These are phyloP conservation scores for Abrostola triplasia DNA, from an alignment of 2,888 invertebrate species.

Conservation along the genomic window DNA sequence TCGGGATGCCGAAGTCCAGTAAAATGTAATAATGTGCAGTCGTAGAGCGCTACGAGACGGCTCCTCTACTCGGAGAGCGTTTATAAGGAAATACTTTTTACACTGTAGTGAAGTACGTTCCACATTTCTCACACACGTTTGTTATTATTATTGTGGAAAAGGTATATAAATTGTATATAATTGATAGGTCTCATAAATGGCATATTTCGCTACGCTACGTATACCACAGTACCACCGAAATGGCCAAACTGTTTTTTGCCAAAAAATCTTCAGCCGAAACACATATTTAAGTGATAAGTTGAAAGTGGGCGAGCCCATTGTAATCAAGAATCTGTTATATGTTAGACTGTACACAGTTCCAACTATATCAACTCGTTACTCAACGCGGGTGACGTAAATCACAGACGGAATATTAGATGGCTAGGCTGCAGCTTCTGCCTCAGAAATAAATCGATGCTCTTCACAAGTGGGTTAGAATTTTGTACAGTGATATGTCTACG, in stretches of 20 bases:
- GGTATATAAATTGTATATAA: conserved; percentile 31
- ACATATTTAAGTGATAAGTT: too few species aligned
- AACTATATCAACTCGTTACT: neutral
- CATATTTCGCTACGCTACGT: neutral
- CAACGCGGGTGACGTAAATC: neutral
- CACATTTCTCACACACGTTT: conserved; percentile 34
- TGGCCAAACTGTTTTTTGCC: too few species aligned
- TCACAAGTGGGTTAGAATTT: neutral
- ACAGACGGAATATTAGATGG: neutral
- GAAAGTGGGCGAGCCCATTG: too few species aligned
- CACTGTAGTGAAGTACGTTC: conserved; percentile 18
- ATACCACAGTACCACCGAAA: too few species aligned
- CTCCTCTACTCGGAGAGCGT: conserved; percentile 3
- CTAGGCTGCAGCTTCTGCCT: neutral
- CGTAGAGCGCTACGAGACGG: conserved; percentile 17
- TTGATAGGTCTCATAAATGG: conserved; percentile 29
- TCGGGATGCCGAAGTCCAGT: conserved; percentile 22
- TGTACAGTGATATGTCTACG: neutral
- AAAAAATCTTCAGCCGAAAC: too few species aligned
- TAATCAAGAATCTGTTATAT: too few species aligned
- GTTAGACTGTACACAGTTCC: too few species aligned
- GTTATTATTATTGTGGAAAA: conserved; percentile 36
- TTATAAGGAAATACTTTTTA: conserved; percentile 15
- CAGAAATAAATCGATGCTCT: neutral
- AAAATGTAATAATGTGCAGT: conserved; percentile 51